Percentiles rank a stretch among this genome's conserved stretches.
These are phyloP conservation scores for Corydoras maculifer DNA, from an alignment of 2,113 vertebrate species.

Conservation along the genomic window DNA sequence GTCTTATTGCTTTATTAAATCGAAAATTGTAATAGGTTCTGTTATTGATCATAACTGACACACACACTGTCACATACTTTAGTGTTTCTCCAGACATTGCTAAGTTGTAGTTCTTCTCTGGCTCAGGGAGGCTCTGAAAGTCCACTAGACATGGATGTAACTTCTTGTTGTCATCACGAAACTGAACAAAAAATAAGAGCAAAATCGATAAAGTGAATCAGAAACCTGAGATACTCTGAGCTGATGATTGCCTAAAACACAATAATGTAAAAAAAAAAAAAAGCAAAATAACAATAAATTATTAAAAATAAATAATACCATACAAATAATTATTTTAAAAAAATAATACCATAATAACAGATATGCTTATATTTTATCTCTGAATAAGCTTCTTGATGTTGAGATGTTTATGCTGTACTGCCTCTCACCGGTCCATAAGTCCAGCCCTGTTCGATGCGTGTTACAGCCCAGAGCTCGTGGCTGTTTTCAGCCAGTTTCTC, in stretches of 20 bases:
- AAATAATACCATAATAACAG: too few relatives aligned
- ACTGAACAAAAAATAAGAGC: slow-evolving; percentile 53
- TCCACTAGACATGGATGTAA: slow-evolving; percentile 84
- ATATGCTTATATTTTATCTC: too few relatives aligned
- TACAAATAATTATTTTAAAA: too few relatives aligned
- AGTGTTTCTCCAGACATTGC: slow-evolving; percentile 91
- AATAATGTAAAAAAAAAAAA: too few relatives aligned
- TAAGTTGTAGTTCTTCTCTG: slow-evolving; percentile 86
- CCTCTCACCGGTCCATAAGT: slow-evolving; percentile 79
- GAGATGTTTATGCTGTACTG: neutral
- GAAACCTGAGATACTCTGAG: too few relatives aligned
- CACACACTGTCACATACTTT: slow-evolving; percentile 66
- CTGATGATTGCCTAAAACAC: too few relatives aligned
- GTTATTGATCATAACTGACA: neutral
- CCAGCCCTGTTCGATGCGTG: slow-evolving; percentile 96
- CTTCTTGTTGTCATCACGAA: slow-evolving; percentile 85
- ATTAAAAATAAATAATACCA: too few relatives aligned
- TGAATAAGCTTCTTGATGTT: slow-evolving; percentile 13
- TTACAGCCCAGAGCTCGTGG: slow-evolving; percentile 94
- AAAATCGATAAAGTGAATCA: too few relatives aligned
- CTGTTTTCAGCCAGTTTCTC: slow-evolving; percentile 96
- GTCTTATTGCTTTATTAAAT: too few relatives aligned
- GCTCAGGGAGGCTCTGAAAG: slow-evolving; percentile 81
- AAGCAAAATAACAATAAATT: too few relatives aligned
- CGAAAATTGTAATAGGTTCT: too few relatives aligned